Base-by-base conservation (phyloP, 2,113 vertebrate genomes). In the Sylvilagus bachmani region DNA sequence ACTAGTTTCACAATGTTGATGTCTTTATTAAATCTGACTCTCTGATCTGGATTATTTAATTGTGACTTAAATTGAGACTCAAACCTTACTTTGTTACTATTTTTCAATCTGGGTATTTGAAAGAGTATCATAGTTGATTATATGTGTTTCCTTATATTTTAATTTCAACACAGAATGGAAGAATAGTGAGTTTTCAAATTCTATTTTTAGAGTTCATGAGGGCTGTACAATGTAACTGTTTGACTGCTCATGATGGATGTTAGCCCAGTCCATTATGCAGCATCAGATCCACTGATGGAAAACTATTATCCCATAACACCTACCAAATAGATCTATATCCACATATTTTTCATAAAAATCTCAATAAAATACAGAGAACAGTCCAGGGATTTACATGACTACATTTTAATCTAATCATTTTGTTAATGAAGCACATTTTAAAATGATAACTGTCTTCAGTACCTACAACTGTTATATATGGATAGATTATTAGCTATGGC, bases 21-120 rank as follows among this genome's bases (percentile, higher is more conserved):
- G 9, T 55, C 44, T 17, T 10, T 62, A 53, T 62, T 33, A 89
- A 95, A 44, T 90, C 38, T 89, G 70, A 88, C 8, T 77, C 91
- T 88, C 51, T 83, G 70, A 78, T 49, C 3, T 38, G 71, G 27
- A 29, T 19, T 77, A 21, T 38, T 64, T 77, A 53, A 71, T 84
- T 77, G 38, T 64, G 31, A 70, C 9, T 83, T 84, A 82, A 24
- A 61, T 2, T 70, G 70, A 77, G 19, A 77, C 62, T 61, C 8
- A 78, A 78, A 2, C 3, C 70, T 77, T 61, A 53, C 17, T 89
- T 69, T 70, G 33, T 70, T 61, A 61, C 62, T 53, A 61, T 74
- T 73, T 53, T 81, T 81, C 69, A 83, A 53, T 70, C 31, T 78
- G 53, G 11, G 14, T 89, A 64, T 78, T 92, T 58, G 44, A 95